These are phyloP conservation scores for Setipinna tenuifilis DNA, from an alignment of 2,797 vertebrate genomes.

Conservation along the genomic window DNA sequence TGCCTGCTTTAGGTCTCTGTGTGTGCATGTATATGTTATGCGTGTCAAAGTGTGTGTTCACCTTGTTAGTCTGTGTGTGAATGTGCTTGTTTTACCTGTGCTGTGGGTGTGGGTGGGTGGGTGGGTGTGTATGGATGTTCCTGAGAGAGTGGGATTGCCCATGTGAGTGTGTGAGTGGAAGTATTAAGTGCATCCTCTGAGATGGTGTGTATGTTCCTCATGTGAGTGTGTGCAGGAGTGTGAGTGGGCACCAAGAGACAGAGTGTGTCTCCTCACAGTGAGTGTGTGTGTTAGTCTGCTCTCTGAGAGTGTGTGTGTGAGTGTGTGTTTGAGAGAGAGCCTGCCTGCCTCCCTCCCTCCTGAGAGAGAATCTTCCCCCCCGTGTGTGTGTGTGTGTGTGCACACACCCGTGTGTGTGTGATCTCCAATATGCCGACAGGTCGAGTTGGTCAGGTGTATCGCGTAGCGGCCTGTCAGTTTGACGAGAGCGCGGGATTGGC, in stretches of 20 bases:
- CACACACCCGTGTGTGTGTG: background rate
- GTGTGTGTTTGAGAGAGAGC: background rate
- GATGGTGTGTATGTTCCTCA: no score
- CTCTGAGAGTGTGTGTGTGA: no score
- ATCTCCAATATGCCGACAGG: background rate
- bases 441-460: background rate
- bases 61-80: background rate
- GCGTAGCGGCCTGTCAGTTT: background rate
- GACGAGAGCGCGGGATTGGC: background rate
- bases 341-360: background rate
- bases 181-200: no score
- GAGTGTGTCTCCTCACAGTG: no score
- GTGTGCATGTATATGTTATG: no score
- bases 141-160: no score
- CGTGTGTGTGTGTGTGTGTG: slow-evolving; percentile 2
- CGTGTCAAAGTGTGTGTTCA: no score
- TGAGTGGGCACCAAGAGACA: no score
- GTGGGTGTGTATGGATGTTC: background rate
- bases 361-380: background rate
- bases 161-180: no score
- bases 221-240: no score
- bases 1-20: background rate
- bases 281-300: no score
- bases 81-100: background rate
- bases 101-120: background rate